Evolutionary conservation across 2,888 invertebrate species (phyloP), one percentile per base, ranked within the genome.

Genomic region (Meteorus cinctellus): DNA sequence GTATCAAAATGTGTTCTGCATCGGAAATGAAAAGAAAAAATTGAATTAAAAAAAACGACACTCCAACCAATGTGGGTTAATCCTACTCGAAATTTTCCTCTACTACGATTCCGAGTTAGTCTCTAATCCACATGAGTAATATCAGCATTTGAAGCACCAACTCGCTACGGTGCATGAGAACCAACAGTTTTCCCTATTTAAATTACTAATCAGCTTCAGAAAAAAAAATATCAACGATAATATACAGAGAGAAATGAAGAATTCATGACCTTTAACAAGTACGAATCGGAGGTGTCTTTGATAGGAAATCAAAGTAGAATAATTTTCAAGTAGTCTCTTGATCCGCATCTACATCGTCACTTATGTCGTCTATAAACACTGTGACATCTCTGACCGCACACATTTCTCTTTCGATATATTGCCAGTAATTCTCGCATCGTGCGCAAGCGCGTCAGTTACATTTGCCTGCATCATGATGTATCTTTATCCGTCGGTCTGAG

Each of bases 321-420:
- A 41, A 41, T 41, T 41, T 8, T 8, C 41, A 41, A 41, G 41
- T 41, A 2, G 8, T 4, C 41, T 41, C 0, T 41, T 0, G 0
- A 41, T 41, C 12, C 8, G 41, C 41, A 41, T 41, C 41, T 41
- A 0, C 41, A 12, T 41, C 41, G 41, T 41, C 41, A 41, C 41
- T 41, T 41, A 41, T 41, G 6, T 41, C 8, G 12, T 10, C 29
- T 14, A 45, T 59, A 65, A 34, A 34, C 41, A 19, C 2, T 19
- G 19, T 70, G 76, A 68, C 77, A 73, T 78, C 73, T 55, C 55
- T 73, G 77, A 75, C 78, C 59, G 59, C 77, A 77, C 77, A 77
- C 73, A 63, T 73, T 72, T 78, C 67, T 62, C 77, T 34, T 71
- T 31, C 75, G 66, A 77, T 75, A 55, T 55, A 19, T 55, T 19